Evolutionary conservation across 2,888 invertebrate species (phyloP), one percentile per base, ranked within the genome.

Genomic region (Drosophila hamatofila): DNA sequence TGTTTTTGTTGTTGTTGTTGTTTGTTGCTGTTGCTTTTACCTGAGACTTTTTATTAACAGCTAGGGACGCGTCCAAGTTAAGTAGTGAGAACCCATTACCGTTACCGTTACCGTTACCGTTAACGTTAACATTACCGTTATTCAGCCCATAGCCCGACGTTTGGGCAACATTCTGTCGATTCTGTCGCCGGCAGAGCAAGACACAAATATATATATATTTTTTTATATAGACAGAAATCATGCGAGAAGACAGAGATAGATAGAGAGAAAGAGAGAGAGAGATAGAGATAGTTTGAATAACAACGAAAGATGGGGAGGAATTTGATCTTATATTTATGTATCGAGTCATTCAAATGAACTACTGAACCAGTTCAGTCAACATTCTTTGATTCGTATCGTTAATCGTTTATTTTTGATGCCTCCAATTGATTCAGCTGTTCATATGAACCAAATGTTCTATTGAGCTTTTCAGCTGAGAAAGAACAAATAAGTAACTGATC

Each of bases 81-180:
- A 92, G 89, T 71, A 92, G 91, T 87, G 92, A 90, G 87, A 92
- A 91, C 85, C 78, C 78, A 48, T 76, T 75, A 73, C 46, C 72
- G 58, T 52, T 72, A 59, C 30, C n/a, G n/a, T n/a, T n/a, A n/a
- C n/a, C 49, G 27, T 55, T 69, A 60, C 11, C 48, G 42, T 60
- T 90, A 85, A 52, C 68, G 39, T 49, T 68, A 51, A 35, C 66
- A 61, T 55, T 74, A 54, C 92, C 87, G 87, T 91, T 91, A 86
- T 77, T 88, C 58, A 92, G 90, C 73, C 92, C 92, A 85, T 91
- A 92, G 75, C 83, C 60, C 71, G 91, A 91, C 69, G 93, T 89
- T 78, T 92, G 91, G 81, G 92, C 88, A 88, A 92, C 91, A 92
- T 92, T 93, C 90, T 92, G 91, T 79, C 91, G 92, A 83, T 91